Conservation (phyloP, 2,888 invertebrate species). For the Caenorhabditis uteleia region DNA sequence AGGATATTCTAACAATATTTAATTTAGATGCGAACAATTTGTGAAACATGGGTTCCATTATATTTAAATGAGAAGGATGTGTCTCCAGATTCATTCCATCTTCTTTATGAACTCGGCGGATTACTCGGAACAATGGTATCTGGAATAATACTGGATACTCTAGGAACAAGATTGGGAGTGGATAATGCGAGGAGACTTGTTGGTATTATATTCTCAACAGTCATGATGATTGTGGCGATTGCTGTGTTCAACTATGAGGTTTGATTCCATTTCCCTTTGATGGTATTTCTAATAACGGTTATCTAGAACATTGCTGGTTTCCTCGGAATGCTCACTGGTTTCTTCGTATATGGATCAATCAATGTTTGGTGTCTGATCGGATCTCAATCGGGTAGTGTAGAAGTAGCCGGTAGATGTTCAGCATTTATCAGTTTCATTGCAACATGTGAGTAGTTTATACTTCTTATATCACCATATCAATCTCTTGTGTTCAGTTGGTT, state of each 20-base stretch:
- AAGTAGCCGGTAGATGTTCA: constrained; percentile 37
- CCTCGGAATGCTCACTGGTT: constrained; percentile 37
- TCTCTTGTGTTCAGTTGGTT: constrained; percentile 42
- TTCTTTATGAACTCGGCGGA: constrained; percentile 48
- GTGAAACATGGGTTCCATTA: constrained; percentile 53
- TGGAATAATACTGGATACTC: constrained; percentile 35
- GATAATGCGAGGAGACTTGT: constrained; percentile 18
- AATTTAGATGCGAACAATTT: constrained; percentile 46
- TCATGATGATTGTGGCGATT: constrained; percentile 19
- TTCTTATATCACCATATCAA: neutral
- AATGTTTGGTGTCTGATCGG: constrained; percentile 48
- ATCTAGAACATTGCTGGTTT: constrained; percentile 3
- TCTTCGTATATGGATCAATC: constrained; percentile 44
- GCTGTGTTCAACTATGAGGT: constrained; percentile 15
- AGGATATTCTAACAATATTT: no score
- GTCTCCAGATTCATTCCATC: constrained; percentile 26
- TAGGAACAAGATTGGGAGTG: constrained; percentile 13
- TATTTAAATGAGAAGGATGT: constrained; percentile 23
- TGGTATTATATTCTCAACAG: constrained; percentile 14
- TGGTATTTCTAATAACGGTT: neutral
- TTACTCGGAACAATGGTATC: constrained; percentile 36
- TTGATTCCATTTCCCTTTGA: neutral
- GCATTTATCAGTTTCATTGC: constrained; percentile 51
- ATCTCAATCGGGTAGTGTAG: constrained; percentile 23
- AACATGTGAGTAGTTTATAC: constrained; percentile 30